Conservation (phyloP, 1,140 invertebrate species). For the Melipona quadrifasciata region DNA sequence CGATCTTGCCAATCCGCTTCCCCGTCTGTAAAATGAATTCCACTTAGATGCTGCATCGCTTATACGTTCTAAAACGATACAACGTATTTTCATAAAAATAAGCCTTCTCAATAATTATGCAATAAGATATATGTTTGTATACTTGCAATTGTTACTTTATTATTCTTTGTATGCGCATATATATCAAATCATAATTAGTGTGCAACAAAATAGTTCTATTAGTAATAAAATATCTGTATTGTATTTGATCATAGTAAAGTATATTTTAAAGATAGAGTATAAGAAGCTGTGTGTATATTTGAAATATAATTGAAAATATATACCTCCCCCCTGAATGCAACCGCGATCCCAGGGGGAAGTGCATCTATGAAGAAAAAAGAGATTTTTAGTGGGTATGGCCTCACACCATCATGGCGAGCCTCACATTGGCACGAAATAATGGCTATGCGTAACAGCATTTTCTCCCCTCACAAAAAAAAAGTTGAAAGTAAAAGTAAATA, state of each 20-base stretch:
- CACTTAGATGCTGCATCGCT: constrained; percentile 17
- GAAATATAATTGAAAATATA: background rate
- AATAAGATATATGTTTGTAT: constrained; percentile 5
- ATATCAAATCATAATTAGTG: background rate
- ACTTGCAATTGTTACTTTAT: background rate
- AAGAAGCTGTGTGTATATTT: background rate
- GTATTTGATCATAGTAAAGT: background rate
- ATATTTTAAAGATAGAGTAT: background rate
- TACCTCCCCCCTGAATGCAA: too few species aligned
- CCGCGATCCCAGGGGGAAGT: too few species aligned
- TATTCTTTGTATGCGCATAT: background rate
- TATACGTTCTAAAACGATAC: constrained; percentile 20
- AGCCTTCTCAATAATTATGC: constrained; percentile 59
- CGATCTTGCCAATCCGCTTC: constrained; percentile 92
- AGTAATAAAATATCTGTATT: background rate
- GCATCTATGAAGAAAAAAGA: too few species aligned
- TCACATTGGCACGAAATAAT: background rate
- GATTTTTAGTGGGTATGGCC: too few species aligned
- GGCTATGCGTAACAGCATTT: too few species aligned
- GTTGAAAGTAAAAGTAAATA: background rate
- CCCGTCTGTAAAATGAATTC: constrained; percentile 78
- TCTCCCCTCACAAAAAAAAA: background rate
- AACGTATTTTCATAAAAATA: constrained; percentile 80
- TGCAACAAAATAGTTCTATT: background rate
- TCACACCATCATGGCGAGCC: too few species aligned